Percentiles rank a stretch among this genome's conserved stretches.
phyloP scores from a whole-genome alignment of 92 coral and sea anemone genomes.

The Bergia puertoricense region DNA sequence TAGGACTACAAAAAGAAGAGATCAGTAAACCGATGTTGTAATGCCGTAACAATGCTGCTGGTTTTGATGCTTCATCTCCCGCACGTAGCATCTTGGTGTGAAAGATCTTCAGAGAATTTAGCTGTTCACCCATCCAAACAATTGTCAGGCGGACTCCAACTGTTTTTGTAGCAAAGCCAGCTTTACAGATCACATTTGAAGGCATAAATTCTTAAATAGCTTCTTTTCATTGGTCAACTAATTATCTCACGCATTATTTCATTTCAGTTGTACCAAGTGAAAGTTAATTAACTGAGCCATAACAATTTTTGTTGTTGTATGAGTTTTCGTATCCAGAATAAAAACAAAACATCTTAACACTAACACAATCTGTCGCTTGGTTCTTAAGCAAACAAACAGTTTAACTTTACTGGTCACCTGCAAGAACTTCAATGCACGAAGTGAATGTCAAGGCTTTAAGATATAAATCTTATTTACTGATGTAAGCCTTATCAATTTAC shows the following conservation, averaged over 20 bases:
- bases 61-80: not conserved
- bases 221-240: conserved; percentile 15
- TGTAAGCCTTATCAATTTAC: no score
- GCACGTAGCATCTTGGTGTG: no score
- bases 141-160: not conserved
- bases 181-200: not conserved
- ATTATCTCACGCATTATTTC: not conserved
- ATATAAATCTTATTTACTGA: not conserved
- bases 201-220: not conserved
- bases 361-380: not conserved
- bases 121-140: not conserved
- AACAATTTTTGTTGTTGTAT: conserved; percentile 1
- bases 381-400: not conserved
- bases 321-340: not conserved
- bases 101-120: not conserved
- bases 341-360: not conserved
- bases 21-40: not conserved
- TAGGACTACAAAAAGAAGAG: not conserved
- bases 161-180: not conserved
- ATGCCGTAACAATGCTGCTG: not conserved
- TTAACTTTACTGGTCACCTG: not conserved
- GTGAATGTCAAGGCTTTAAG: not conserved
- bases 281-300: conserved; percentile 13
- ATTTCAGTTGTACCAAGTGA: not conserved
- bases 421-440: not conserved